Conservation (phyloP, 2,113 vertebrate species). For the Tupaia tana region DNA sequence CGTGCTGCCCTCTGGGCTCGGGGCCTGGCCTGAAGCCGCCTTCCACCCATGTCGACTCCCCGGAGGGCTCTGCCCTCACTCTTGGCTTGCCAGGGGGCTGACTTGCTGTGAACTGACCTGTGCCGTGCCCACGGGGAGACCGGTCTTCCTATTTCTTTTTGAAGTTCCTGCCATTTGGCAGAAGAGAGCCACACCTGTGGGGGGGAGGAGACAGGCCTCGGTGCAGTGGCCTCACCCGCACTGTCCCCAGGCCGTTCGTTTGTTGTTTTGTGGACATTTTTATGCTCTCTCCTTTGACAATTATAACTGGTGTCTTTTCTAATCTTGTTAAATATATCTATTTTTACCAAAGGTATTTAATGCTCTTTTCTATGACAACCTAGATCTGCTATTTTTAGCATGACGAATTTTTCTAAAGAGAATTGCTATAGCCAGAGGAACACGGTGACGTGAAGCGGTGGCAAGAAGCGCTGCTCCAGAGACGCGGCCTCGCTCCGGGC, state of each 20-base stretch:
- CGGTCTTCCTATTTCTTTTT: slow-evolving; percentile 79
- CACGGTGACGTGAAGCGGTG: slow-evolving; percentile 75
- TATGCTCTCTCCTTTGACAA: slow-evolving; percentile 88
- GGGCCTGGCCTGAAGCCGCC: too few species aligned
- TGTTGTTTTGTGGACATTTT: slow-evolving; percentile 91
- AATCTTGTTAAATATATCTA: slow-evolving; percentile 92
- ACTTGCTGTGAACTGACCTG: slow-evolving; percentile 76
- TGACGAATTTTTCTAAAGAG: slow-evolving; percentile 86
- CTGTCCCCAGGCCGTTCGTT: slow-evolving; percentile 83
- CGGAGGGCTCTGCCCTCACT: too few species aligned
- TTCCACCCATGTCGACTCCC: too few species aligned
- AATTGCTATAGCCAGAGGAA: slow-evolving; percentile 83
- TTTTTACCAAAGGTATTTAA: slow-evolving; percentile 96
- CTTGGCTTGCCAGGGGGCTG: too few species aligned
- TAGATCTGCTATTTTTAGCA: slow-evolving; percentile 89
- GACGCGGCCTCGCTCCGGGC: too few species aligned
- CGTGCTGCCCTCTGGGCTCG: too few species aligned
- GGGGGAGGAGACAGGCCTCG: slow-evolving; percentile 80
- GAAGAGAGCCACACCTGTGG: slow-evolving; percentile 79
- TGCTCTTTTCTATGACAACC: slow-evolving; percentile 88
- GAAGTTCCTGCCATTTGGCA: slow-evolving; percentile 82
- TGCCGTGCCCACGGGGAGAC: slow-evolving; percentile 80
- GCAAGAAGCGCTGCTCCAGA: too few species aligned
- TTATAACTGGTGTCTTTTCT: slow-evolving; percentile 90
- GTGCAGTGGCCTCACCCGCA: slow-evolving; percentile 83